A percentile compares a stretch with the other conserved stretches of the same genome.
These are phyloP conservation scores for Larimichthys crocea DNA, from an alignment of 2,113 vertebrate genomes.

Conservation along the genomic window DNA sequence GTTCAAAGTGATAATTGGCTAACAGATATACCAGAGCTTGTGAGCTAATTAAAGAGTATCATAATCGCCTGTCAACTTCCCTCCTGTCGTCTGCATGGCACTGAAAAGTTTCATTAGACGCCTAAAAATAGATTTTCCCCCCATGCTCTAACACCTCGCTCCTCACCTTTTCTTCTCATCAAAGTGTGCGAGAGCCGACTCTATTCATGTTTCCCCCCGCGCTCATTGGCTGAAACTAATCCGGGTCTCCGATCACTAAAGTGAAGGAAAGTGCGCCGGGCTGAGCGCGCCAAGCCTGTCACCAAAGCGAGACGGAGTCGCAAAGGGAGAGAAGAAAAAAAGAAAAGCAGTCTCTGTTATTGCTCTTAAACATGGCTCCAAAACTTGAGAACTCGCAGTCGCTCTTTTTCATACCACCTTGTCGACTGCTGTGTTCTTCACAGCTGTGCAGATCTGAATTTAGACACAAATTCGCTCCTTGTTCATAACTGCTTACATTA, in stretches of 20 bases:
- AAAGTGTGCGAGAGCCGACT: constrained; percentile 30
- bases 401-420: neutral
- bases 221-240: constrained; percentile 63
- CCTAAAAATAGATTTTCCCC: constrained; percentile 77
- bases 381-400: constrained; percentile 4
- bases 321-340: neutral
- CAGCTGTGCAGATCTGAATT: constrained; percentile 23
- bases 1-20: constrained; percentile 59
- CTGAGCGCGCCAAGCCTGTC: constrained; percentile 20
- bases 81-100: constrained; percentile 20
- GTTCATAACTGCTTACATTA: constrained; percentile 12
- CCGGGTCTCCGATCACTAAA: constrained; percentile 49
- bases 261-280: neutral
- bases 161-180: constrained; percentile 73
- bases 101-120: constrained; percentile 67
- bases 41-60: constrained; percentile 74
- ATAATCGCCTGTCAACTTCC: constrained; percentile 74
- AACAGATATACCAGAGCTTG: constrained; percentile 44
- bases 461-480: constrained; percentile 13
- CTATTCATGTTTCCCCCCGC: constrained; percentile 15
- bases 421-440: constrained; percentile 6
- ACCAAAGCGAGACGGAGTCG: constrained; percentile 17
- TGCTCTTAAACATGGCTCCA: constrained; percentile 23
- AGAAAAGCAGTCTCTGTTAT: neutral
- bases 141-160: constrained; percentile 66